Conservation (phyloP, 2,113 vertebrate species). For the Colius striatus region DNA sequence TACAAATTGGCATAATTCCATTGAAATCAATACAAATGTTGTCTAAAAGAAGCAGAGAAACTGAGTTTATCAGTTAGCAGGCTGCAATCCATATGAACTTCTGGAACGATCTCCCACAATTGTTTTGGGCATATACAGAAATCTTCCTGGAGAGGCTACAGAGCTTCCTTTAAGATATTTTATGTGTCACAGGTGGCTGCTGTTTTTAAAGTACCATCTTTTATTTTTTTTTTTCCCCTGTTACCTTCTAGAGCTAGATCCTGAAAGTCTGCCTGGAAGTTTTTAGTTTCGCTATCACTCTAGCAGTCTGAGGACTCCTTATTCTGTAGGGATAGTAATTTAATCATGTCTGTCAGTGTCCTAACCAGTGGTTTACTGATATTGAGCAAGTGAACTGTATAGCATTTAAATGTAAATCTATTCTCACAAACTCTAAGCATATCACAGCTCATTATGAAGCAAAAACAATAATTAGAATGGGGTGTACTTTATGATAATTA, state of each 20-base stretch:
- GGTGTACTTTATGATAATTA: conserved; percentile 49
- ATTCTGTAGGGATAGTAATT: neutral
- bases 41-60: neutral
- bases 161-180: neutral
- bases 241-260: neutral
- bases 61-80: neutral
- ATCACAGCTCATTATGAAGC: neutral
- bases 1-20: neutral
- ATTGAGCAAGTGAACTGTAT: neutral
- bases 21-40: neutral
- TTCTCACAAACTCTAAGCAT: neutral
- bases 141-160: neutral
- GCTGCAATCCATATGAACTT: neutral
- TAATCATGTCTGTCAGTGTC: neutral
- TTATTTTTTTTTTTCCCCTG: neutral
- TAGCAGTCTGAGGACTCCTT: neutral
- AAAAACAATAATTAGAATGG: conserved; percentile 14
- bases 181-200: neutral
- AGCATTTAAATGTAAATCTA: neutral
- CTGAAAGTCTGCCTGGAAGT: neutral
- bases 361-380: neutral
- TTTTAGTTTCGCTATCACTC: neutral
- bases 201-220: neutral
- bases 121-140: neutral
- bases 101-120: neutral